phyloP scores from a whole-genome alignment of 2,113 vertebrate genomes.

The Nycticebus coucang region DNA sequence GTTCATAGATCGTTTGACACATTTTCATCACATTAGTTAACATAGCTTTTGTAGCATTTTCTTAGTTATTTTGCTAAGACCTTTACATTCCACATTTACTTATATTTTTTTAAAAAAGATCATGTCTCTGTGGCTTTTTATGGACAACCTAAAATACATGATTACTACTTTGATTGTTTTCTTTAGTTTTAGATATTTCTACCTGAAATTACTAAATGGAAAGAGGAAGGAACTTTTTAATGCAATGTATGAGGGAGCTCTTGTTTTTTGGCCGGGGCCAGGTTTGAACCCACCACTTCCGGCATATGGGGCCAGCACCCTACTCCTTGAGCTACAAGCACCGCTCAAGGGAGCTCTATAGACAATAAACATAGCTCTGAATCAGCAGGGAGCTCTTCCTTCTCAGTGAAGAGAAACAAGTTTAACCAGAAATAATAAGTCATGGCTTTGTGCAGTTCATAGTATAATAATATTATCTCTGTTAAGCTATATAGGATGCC shows the following conservation, averaged over 20 bases:
- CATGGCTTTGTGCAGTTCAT: neutral
- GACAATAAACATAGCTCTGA: constrained; percentile 35
- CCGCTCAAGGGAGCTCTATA: neutral
- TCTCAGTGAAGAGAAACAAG: neutral
- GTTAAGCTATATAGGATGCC: neutral
- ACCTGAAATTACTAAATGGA: constrained; percentile 35
- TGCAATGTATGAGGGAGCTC: neutral
- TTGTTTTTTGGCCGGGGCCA: too few species aligned
- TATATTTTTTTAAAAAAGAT: neutral
- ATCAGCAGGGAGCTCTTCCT: neutral
- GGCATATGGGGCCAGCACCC: too few species aligned
- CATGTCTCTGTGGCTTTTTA: neutral
- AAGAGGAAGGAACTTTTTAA: neutral
- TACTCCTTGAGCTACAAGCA: too few species aligned
- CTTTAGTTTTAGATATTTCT: neutral
- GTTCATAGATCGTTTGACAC: too few species aligned
- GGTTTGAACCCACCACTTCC: too few species aligned
- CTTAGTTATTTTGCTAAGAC: too few species aligned
- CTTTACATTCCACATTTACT: too few species aligned
- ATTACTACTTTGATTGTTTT: constrained; percentile 16
- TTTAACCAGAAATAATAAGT: neutral
- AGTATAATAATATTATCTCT: neutral
- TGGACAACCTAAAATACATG: neutral
- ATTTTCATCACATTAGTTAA: too few species aligned
- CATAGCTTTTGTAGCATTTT: too few species aligned